phyloP scores from a whole-genome alignment of 2,888 invertebrate species.

The Diloba caeruleocephala region DNA sequence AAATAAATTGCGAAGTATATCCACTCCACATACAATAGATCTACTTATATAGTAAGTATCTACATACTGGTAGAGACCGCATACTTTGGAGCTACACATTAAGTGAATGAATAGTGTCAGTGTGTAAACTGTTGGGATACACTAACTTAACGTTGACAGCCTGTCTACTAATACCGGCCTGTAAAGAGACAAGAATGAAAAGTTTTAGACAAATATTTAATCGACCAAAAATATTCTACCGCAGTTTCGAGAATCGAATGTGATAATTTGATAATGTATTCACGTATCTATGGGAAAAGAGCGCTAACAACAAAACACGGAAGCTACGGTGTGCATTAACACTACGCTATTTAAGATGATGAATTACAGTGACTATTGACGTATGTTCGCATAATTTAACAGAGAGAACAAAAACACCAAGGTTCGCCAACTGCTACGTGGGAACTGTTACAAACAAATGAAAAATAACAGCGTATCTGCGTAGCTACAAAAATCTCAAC shows the following conservation, averaged over 20 bases:
- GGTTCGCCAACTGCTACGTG: constrained; percentile 49
- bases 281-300: constrained; percentile 1
- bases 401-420: constrained; percentile 50
- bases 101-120: no score
- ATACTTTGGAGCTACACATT: no score
- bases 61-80: no score
- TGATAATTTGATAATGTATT: neutral
- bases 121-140: no score
- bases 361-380: constrained; percentile 9
- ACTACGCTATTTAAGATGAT: constrained; percentile 8
- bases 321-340: neutral
- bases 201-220: neutral
- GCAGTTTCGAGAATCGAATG: neutral
- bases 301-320: constrained; percentile 2
- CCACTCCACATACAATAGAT: no score
- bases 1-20: no score
- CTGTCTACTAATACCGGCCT: no score
- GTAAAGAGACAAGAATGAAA: neutral
- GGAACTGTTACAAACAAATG: constrained; percentile 50
- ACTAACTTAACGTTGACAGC: no score
- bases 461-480: constrained; percentile 18
- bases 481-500: constrained; percentile 74
- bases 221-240: neutral
- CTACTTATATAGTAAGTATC: no score
- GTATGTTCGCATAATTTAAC: constrained; percentile 18